Evolutionary conservation across 2,888 invertebrate genomes (phyloP), one percentile per base, ranked within the genome.

Genomic region (Napeogenes sylphis): DNA sequence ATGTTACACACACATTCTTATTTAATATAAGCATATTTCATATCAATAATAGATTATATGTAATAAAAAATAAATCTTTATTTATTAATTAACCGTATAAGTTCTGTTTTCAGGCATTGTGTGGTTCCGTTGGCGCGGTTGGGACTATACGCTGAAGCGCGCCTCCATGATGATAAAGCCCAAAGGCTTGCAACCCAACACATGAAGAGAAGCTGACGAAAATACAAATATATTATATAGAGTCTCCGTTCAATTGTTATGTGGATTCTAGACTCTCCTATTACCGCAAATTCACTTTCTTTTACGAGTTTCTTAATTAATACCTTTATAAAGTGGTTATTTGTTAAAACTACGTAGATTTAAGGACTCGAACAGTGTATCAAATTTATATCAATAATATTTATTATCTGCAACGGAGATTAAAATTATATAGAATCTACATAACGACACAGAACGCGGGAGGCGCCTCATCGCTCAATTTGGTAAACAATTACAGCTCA

Each of bases 41-140:
- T 42, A 42, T 42, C 3, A 6, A 10, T 3, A 42, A 10, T 3
- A 2, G 3, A 10, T 42, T 10, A 42, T 42, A 42, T 21, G 21
- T 10, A 10, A 10, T 42, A 42, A 42, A 3, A 10, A 10, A 10
- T 42, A 42, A 2, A 42, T 42, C 14, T 51, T 8, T 8, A 21
- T 51, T 21, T 21, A 21, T 47, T 21, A 2, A 47, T 47, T n/a
- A 14, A 21, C 14, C 0, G 21, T 21, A n/a, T 14, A 12, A 38
- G 38, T 63, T 14, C 42, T 55, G 21, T 67, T 74, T 82, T 66
- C 83, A 95, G 95, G 96, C 69, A 97, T 97, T 73, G 97, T 97
- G 5, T 97, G 97, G 97, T 97, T 97, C 93, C 94, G 97, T 76
- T 97, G 97, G 97, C 93, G 96, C 86, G 97, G 97, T 61, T 97